Base-by-base conservation (phyloP, 2,888 invertebrate species). In the Mylabris sibirica region DNA sequence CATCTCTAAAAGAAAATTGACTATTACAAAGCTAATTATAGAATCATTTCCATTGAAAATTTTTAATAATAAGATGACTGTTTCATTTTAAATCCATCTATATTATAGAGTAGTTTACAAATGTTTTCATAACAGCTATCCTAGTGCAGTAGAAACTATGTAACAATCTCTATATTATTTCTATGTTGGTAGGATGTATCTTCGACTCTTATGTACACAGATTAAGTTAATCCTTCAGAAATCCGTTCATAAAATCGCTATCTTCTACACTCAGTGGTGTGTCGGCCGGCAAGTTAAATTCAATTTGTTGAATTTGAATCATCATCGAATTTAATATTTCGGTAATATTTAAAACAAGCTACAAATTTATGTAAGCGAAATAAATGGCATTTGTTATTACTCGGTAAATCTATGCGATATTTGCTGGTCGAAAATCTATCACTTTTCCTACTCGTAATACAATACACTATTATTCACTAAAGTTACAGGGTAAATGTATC, bases 201-300 rank as follows among this genome's bases (percentile, higher is more conserved):
- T 78, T 69, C 75, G 73, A 78, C 79, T 80, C 73, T 76, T 77
- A 78, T 77, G 78, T 80, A 80, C 74, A 80, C 79, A 80, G 80
- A 80, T 80, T 80, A 80, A 74, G 70, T 73, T 78, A 80, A 81
- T 80, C 81, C 78, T 73, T 74, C 73, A 79, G 79, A 80, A 81
- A 80, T 79, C 78, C 79, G 75, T 78, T 79, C 78, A 78, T 80
- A 80, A 81, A 81, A 80, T 81, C 79, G 77, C 78, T 79, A 80
- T 81, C 80, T 80, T 75, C 78, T 72, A 74, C 74, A 75, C 76
- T 75, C 72, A 75, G 73, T 71, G 75, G 72, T 73, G 73, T 67
- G 30, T 72, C 74, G 72, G 74, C 74, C 70, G 72, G 71, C 74
- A 74, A 67, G 59, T 67, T 72, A 74, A 73, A 72, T 75, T 73